A percentile compares a stretch with the other conserved stretches of the same genome.
phyloP scores from a whole-genome alignment of 2,797 vertebrate species.

The Erpetoichthys calabaricus region DNA sequence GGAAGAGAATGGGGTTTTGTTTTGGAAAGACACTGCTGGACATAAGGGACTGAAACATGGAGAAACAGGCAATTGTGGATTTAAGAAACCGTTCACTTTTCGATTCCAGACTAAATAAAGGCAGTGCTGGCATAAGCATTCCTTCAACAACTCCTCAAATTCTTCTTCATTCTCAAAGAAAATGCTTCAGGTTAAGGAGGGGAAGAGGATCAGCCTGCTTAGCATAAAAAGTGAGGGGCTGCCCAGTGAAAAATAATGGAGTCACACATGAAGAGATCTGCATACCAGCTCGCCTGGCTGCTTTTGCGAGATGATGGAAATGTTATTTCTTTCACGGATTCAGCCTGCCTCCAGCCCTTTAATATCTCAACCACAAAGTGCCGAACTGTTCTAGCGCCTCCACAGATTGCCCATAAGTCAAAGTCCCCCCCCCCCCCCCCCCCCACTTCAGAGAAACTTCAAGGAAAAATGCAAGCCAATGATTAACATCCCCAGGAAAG shows the following conservation, averaged over 20 bases:
- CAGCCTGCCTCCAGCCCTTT: slow-evolving; percentile 16
- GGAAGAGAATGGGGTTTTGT: background rate
- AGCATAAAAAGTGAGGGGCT: background rate
- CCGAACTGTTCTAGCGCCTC: slow-evolving; percentile 36
- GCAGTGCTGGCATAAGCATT: too few species aligned
- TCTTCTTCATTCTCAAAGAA: too few species aligned
- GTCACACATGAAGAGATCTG: background rate
- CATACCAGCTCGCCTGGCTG: background rate
- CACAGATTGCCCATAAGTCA: slow-evolving; percentile 48
- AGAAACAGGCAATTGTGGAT: too few species aligned
- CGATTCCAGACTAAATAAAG: too few species aligned
- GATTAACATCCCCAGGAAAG: too few species aligned
- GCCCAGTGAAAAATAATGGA: background rate
- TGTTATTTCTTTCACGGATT: too few species aligned
- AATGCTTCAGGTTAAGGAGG: too few species aligned
- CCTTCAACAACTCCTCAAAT: too few species aligned
- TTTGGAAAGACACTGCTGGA: background rate
- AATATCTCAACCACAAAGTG: slow-evolving; percentile 43
- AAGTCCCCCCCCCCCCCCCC: slow-evolving; percentile 38
- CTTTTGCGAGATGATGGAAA: background rate
- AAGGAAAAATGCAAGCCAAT: too few species aligned
- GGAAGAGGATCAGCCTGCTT: too few species aligned
- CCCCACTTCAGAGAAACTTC: slow-evolving; percentile 13
- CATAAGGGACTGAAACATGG: too few species aligned
- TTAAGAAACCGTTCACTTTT: too few species aligned